phyloP scores from a whole-genome alignment of 2,888 invertebrate species.

The Electrophaes corylata region DNA sequence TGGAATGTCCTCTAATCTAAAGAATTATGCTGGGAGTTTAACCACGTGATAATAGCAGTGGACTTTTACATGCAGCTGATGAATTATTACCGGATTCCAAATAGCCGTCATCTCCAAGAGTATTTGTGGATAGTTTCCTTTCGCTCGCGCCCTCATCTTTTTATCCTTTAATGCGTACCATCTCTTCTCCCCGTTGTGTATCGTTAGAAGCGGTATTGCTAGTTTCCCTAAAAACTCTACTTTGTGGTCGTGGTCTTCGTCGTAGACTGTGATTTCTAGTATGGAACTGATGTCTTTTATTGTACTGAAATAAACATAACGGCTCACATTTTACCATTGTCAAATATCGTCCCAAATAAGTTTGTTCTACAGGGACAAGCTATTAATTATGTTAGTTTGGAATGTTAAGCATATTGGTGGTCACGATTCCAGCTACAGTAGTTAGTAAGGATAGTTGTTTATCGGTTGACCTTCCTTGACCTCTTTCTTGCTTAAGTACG shows the following conservation, averaged over 20 bases:
- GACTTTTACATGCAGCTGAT: background rate
- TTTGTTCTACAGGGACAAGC: no score
- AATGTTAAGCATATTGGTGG: no score
- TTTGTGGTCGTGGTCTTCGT: constrained; percentile 99
- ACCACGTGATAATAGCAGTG: no score
- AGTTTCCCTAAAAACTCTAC: constrained; percentile 98
- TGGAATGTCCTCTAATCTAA: no score
- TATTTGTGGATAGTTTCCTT: constrained; percentile 95
- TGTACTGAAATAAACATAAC: constrained; percentile 83
- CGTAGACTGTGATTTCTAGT: constrained; percentile 97
- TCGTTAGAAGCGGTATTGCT: constrained; percentile 92
- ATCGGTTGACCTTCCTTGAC: no score
- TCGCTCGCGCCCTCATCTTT: constrained; percentile 94
- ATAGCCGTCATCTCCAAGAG: constrained; percentile 95
- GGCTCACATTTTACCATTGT: background rate
- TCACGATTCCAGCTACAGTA: no score
- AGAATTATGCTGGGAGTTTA: no score
- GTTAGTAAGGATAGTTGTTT: no score
- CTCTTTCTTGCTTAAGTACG: no score
- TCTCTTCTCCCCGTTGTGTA: constrained; percentile 94
- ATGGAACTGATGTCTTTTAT: constrained; percentile 98
- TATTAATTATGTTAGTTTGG: no score
- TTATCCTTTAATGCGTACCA: constrained; percentile 99
- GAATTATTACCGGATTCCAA: constrained; percentile 91
- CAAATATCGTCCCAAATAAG: no score